These are phyloP conservation scores for Sminthurinus aureus DNA, from an alignment of 2,888 invertebrate species.

Conservation along the genomic window DNA sequence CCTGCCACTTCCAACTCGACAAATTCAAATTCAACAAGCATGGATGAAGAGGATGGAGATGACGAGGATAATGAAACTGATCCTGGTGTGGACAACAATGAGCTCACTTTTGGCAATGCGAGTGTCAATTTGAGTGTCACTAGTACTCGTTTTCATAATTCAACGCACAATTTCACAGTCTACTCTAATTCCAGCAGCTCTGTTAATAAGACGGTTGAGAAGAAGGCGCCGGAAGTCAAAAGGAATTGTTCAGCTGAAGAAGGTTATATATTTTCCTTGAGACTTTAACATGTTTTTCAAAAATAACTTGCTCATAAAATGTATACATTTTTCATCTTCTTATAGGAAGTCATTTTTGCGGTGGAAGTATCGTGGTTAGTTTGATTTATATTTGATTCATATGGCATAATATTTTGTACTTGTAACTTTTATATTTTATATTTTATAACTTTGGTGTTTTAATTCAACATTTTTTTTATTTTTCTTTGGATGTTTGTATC, in stretches of 20 bases:
- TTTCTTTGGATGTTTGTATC: too few species aligned
- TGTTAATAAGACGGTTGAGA: background rate
- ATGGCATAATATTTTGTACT: too few species aligned
- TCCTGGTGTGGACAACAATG: too few species aligned
- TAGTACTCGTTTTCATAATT: background rate
- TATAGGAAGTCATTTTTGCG: conserved; percentile 52
- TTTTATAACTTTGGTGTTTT: too few species aligned
- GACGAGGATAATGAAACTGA: background rate
- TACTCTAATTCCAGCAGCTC: background rate
- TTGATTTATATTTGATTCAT: too few species aligned
- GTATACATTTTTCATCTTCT: too few species aligned
- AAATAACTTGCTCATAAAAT: too few species aligned
- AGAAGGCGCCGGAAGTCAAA: background rate
- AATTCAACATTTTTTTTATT: too few species aligned
- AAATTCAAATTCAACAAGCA: background rate
- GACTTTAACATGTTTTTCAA: too few species aligned
- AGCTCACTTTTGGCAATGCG: background rate
- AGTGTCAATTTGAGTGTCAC: background rate
- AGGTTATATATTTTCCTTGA: conserved; percentile 29
- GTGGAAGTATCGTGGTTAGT: conserved; percentile 55
- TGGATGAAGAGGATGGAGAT: background rate
- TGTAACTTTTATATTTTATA: too few species aligned
- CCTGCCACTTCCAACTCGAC: background rate
- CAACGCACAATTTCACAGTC: background rate
- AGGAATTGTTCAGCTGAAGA: conserved; percentile 50